A percentile compares a stretch with the other conserved stretches of the same genome.
Conservation (phyloP, 2,113 vertebrate genomes). For the Elephantulus edwardii region DNA sequence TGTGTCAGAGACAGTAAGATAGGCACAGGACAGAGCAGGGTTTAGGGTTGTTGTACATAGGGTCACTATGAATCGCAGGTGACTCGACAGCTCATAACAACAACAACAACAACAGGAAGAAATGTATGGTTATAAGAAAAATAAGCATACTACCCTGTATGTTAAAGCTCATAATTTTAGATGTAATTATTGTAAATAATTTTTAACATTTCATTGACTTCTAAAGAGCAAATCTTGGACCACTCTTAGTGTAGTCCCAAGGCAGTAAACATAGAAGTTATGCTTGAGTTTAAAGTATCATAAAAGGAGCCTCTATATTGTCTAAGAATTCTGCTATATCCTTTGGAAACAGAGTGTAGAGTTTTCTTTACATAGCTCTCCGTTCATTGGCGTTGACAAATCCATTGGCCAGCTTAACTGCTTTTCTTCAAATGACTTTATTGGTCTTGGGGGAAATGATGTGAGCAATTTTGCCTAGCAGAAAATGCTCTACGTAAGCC, state of each 20-base stretch:
- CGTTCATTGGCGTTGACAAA: not conserved
- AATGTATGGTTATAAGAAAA: not conserved
- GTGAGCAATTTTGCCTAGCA: not conserved
- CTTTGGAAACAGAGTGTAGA: not conserved
- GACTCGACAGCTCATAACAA: too few species aligned
- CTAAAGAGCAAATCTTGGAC: not conserved
- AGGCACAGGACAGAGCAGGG: too few species aligned
- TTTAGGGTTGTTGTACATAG: too few species aligned
- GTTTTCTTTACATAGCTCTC: not conserved
- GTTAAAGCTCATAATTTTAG: not conserved
- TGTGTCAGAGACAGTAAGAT: too few species aligned
- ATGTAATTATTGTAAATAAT: not conserved
- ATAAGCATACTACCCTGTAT: not conserved
- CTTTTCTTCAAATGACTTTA: slow-evolving; percentile 17
- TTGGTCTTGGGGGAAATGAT: not conserved
- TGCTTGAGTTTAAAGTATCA: not conserved
- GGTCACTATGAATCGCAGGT: too few species aligned
- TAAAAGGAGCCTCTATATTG: not conserved
- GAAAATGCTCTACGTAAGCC: not conserved
- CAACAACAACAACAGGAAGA: too few species aligned
- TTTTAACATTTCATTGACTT: not conserved
- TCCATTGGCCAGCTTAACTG: not conserved
- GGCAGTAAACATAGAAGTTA: not conserved
- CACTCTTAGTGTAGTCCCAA: not conserved
- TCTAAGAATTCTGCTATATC: not conserved